Conservation (phyloP, 2,113 vertebrate genomes). For the Trichechus manatus region DNA sequence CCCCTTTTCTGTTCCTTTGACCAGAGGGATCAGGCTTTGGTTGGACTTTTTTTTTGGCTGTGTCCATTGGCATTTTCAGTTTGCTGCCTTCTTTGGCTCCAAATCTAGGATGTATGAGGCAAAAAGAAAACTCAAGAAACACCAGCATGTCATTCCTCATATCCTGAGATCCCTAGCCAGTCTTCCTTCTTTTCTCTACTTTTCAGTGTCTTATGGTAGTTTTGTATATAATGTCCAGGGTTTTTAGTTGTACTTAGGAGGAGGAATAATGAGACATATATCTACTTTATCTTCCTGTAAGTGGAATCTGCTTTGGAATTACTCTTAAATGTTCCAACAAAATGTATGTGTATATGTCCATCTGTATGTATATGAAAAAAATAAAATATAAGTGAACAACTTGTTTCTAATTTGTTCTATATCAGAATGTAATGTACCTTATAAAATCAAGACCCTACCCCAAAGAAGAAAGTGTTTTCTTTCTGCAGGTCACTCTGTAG, state of each 20-base stretch:
- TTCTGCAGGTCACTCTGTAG: not conserved
- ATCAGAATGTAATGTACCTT: not conserved
- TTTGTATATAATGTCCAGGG: not conserved
- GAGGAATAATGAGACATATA: not conserved
- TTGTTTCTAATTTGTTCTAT: conserved; percentile 80
- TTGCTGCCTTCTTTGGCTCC: not conserved
- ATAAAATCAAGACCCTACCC: not conserved
- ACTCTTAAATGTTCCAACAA: not conserved
- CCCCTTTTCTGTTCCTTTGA: not conserved
- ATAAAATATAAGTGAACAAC: conserved; percentile 76
- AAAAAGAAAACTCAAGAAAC: not conserved
- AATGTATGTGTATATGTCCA: not conserved
- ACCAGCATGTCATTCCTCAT: not conserved
- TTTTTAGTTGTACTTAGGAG: not conserved
- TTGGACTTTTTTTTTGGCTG: not conserved
- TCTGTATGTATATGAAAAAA: conserved; percentile 60
- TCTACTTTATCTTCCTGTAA: not conserved
- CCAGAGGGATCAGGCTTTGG: not conserved
- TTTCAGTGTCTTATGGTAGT: not conserved
- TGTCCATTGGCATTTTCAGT: not conserved
- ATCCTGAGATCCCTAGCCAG: not conserved
- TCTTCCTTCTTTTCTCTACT: not conserved
- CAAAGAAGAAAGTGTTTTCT: not conserved
- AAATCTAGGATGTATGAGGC: not conserved
- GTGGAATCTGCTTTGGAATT: not conserved